Conservation (phyloP, 2,797 vertebrate species). For the Melanotaenia trifasciata region DNA sequence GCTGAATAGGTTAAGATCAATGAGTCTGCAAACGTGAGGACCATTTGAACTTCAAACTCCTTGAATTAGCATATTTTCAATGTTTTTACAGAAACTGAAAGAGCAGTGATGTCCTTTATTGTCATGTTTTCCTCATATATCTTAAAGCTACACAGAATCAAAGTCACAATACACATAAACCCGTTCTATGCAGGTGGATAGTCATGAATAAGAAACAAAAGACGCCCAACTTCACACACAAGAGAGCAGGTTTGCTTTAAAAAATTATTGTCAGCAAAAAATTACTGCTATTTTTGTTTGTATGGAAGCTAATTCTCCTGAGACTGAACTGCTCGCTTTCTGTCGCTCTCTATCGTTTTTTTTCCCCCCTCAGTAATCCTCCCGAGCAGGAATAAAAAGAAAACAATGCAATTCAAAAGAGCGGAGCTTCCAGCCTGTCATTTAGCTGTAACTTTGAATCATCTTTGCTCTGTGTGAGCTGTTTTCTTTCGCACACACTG, state of each 20-base stretch:
- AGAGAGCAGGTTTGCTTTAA: slow-evolving; percentile 60
- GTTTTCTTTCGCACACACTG: slow-evolving; percentile 52
- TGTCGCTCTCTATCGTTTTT: slow-evolving; percentile 64
- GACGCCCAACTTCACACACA: slow-evolving; percentile 46
- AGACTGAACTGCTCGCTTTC: slow-evolving; percentile 69
- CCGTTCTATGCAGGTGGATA: slow-evolving; percentile 36
- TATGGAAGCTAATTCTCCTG: slow-evolving; percentile 67
- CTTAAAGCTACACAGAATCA: slow-evolving; percentile 56
- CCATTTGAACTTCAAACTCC: background rate
- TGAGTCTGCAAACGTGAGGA: background rate
- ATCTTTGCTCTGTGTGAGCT: slow-evolving; percentile 72
- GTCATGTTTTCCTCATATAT: slow-evolving; percentile 35
- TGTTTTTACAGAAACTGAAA: slow-evolving; percentile 13
- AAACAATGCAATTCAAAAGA: slow-evolving; percentile 78
- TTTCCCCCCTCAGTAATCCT: slow-evolving; percentile 27
- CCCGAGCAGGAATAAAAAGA: slow-evolving; percentile 68
- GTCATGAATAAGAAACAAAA: slow-evolving; percentile 76
- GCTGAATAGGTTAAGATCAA: slow-evolving; percentile 17
- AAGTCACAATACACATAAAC: slow-evolving; percentile 34
- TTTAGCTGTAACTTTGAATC: slow-evolving; percentile 79
- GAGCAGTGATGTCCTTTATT: slow-evolving; percentile 12
- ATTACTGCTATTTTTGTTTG: slow-evolving; percentile 76
- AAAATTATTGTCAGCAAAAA: slow-evolving; percentile 80
- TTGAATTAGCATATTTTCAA: slow-evolving; percentile 15
- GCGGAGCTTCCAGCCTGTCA: slow-evolving; percentile 72